Evolutionary conservation across 2,113 vertebrate genomes (phyloP).

Genomic region (Poeciliopsis retropinna): DNA sequence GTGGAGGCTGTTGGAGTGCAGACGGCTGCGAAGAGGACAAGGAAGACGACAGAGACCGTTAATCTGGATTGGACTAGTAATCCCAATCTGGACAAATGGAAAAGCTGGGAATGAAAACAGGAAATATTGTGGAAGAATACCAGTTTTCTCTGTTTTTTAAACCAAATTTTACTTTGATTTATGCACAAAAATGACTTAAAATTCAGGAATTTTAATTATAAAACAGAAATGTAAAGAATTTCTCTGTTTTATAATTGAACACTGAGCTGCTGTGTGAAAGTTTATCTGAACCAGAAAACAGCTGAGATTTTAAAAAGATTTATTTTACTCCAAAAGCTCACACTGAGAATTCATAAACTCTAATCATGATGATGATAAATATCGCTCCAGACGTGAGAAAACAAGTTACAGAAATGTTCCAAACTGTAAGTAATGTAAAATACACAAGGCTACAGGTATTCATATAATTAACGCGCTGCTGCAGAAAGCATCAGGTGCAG

Average conservation of each 20-base stretch:
- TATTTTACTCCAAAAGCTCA: too few species aligned
- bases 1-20: slow-evolving; percentile 96
- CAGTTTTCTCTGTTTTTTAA: not conserved
- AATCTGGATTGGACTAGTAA: not conserved
- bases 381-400: too few species aligned
- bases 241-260: not conserved
- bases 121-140: not conserved
- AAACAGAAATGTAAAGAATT: not conserved
- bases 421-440: too few species aligned
- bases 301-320: too few species aligned
- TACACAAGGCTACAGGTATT: too few species aligned
- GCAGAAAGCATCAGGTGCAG: slow-evolving; percentile 3
- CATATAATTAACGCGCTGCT: not conserved
- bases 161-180: not conserved
- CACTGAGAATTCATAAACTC: not conserved
- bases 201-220: too few species aligned
- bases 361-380: not conserved
- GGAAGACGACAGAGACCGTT: not conserved
- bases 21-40: slow-evolving; percentile 80
- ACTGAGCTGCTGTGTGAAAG: too few species aligned
- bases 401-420: too few species aligned
- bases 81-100: not conserved
- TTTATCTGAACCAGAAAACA: too few species aligned
- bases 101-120: not conserved
- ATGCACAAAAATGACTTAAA: not conserved